Evolutionary conservation across 2,113 vertebrate species (phyloP), one percentile per base, ranked within the genome.

Genomic region (Otolemur garnettii): DNA sequence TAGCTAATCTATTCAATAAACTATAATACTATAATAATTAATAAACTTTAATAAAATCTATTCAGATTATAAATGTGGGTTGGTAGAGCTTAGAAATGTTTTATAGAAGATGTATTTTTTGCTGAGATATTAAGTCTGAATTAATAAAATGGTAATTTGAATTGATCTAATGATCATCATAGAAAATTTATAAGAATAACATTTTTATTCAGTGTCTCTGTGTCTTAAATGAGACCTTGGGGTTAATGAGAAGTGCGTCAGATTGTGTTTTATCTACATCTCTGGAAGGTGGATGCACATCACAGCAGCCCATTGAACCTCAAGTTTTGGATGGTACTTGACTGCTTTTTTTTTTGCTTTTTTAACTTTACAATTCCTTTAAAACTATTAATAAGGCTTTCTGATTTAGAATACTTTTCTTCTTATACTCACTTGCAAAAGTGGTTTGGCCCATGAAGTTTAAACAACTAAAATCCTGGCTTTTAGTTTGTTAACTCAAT

Each of bases 391-490:
- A 66, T 88, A 59, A 66, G 80, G 59, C 17, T 5, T 86, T 93
- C 75, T 71, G 15, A 84, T 91, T 96, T 78, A n/a, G 45, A 89
- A 57, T 59, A 24, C 28, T 94, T 95, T 91, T 35, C 30, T 91
- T 87, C 35, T 72, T 94, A 68, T 92, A 72, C 15, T 91, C 33
- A 55, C 72, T 82, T 87, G 24, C 21, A 87, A 90, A 95, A 95
- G 59, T 21, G 71, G 5, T 95, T 95, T 97, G 86, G 26, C 57
- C 88, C 15, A 42, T 71, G 66, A 95, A 10, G 6, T 91, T 96
- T 96, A 85, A 93, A 81, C 42, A 90, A 91, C 86, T 91, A 92
- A 87, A 92, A 91, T 72, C 30, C 28, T 97, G 86, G 81, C 57
- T 64, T 42, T 97, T 95, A 78, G 15, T 79, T 93, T 89, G 88